Base-by-base conservation (phyloP, 2,797 vertebrate genomes). In the Rhynchonycteris naso region DNA sequence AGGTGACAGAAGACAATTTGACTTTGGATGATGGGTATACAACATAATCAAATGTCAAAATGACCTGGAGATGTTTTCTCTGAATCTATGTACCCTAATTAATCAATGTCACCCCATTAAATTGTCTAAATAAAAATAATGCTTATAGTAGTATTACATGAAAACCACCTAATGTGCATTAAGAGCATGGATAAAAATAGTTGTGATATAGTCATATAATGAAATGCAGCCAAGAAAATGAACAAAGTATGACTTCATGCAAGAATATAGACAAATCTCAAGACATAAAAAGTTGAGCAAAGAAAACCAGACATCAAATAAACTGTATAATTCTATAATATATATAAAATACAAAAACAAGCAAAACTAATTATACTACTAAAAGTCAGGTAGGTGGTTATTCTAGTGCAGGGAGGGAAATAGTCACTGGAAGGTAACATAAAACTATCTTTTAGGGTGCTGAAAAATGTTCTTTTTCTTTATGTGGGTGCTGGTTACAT, bases 101-200 rank as follows among this genome's bases (percentile, higher is more conserved):
- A 43, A 43, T 43, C 43, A 43, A 43, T 43, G 5, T 43, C 43
- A 43, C 43, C 43, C 5, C 43, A 5, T 43, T 43, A 43, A 43
- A 43, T 43, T 43, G 43, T 43, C 43, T 43, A 43, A 43, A 43
- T 43, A 43, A 43, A 43, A 43, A 43, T n/a, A 43, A 43, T 43
- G 10, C 52, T 79, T 61, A 65, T 75, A 87, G 26, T 33, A 82
- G 54, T 13, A 47, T 63, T 85, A 89, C 21, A 81, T 28, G 8
- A 43, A 86, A 91, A 89, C 16, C 28, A 54, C 43, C 13, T 12
- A 91, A 93, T 68, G 38, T 56, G 58, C 18, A 63, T 47, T 79
- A 59, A 82, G 10, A 88, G 52, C 92, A 74, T 74, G 26, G 13
- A 96, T 47, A 69, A 86, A 89, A 69, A n/a, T 21, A 79, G 65